Conservation (phyloP, 2,888 invertebrate genomes). For the Allygus modestus region DNA sequence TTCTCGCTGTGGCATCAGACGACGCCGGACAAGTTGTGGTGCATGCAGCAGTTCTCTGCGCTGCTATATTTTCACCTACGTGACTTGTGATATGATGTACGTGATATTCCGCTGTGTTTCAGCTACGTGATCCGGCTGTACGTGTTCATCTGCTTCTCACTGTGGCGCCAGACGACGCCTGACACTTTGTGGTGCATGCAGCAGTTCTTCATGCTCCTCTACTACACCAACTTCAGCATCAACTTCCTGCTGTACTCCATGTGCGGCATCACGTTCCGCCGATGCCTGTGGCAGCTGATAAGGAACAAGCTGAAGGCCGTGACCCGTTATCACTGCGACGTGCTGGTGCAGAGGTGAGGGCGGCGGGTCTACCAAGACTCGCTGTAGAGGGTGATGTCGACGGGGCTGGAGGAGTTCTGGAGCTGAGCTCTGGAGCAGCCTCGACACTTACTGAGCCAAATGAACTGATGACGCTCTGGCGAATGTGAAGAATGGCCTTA, state of each 20-base stretch:
- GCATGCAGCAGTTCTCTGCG: no score
- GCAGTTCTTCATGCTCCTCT: slow-evolving; percentile 80
- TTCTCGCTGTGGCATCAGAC: slow-evolving; percentile 75
- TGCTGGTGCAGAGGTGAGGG: slow-evolving; percentile 38
- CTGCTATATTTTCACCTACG: no score
- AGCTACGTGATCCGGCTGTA: slow-evolving; percentile 78
- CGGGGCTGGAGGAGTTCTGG: no score
- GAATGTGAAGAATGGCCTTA: no score
- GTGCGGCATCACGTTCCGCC: slow-evolving; percentile 79
- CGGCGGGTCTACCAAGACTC: slow-evolving; percentile 30
- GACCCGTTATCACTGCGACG: slow-evolving; percentile 67
- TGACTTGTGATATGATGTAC: neutral
- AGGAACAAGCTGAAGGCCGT: slow-evolving; percentile 75
- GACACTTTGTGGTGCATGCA: slow-evolving; percentile 77
- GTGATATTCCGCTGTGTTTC: slow-evolving; percentile 70
- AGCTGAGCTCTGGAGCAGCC: no score
- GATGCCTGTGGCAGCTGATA: slow-evolving; percentile 77
- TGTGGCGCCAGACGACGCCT: slow-evolving; percentile 75
- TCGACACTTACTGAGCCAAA: no score
- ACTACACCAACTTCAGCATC: slow-evolving; percentile 82
- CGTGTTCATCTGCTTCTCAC: slow-evolving; percentile 76
- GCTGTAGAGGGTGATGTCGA: no score
- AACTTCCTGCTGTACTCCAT: slow-evolving; percentile 81
- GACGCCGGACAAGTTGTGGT: slow-evolving; percentile 71
- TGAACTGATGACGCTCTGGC: no score